Evolutionary conservation across 2,888 invertebrate species (phyloP).

Genomic region (Melanostoma scalare): DNA sequence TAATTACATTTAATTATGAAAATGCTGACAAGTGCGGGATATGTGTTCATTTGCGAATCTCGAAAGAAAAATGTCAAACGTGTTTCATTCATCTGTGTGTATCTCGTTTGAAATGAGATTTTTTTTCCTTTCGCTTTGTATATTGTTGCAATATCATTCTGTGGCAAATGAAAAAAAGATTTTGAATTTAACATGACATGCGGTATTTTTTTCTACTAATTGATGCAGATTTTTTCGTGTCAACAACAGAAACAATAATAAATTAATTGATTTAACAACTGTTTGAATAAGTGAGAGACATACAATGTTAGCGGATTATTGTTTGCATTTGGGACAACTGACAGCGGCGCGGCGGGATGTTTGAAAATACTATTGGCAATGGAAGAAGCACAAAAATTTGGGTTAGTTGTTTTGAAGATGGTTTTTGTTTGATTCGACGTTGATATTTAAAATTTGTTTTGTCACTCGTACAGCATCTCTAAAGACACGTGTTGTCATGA

Average conservation of each 20-base stretch:
- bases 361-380: not conserved
- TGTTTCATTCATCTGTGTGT: conserved; percentile 57
- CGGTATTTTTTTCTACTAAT: conserved; percentile 63
- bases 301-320: conserved; percentile 49
- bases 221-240: conserved; percentile 68
- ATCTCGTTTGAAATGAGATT: conserved; percentile 2
- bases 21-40: conserved; percentile 66
- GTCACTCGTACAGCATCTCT: too few relatives aligned
- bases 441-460: too few relatives aligned
- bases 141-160: conserved; percentile 32
- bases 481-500: too few relatives aligned
- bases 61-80: conserved; percentile 61
- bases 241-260: conserved; percentile 57
- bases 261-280: conserved; percentile 72
- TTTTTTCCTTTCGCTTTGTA: conserved; percentile 3
- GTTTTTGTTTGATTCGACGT: too few relatives aligned
- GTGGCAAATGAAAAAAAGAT: conserved; percentile 51
- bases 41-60: conserved; percentile 71
- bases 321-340: not conserved
- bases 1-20: conserved; percentile 72
- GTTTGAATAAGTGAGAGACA: conserved; percentile 12
- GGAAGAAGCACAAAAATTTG: too few relatives aligned
- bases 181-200: conserved; percentile 63
- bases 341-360: not conserved
- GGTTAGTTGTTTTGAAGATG: too few relatives aligned